Evolutionary conservation across 2,113 vertebrate genomes (phyloP).

Genomic region (Bubo bubo): DNA sequence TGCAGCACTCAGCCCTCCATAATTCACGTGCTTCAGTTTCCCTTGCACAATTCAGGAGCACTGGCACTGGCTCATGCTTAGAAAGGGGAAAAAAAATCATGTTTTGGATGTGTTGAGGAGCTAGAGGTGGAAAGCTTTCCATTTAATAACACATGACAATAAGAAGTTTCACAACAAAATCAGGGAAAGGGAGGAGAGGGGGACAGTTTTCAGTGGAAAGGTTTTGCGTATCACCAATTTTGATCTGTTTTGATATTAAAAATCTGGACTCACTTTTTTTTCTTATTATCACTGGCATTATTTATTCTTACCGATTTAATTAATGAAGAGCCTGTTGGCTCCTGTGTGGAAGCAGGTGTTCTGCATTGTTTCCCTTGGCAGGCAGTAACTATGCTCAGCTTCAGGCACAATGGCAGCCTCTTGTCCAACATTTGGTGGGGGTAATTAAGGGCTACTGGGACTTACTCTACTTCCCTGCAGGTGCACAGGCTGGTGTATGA

Average conservation of each 20-base stretch:
- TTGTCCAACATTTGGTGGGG: neutral
- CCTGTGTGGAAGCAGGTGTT: neutral
- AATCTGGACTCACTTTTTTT: neutral
- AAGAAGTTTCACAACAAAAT: neutral
- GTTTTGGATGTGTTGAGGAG: neutral
- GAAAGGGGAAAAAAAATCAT: neutral
- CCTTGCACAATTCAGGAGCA: accelerated
- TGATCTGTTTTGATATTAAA: constrained; percentile 9
- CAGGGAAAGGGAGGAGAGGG: neutral
- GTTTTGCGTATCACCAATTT: neutral
- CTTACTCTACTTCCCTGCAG: neutral
- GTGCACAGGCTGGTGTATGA: neutral
- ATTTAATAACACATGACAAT: neutral
- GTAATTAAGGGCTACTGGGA: neutral
- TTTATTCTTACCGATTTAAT: constrained; percentile 25
- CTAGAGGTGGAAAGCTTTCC: neutral
- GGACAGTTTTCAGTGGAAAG: neutral
- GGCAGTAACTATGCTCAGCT: neutral
- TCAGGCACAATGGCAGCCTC: neutral
- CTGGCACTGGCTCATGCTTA: neutral
- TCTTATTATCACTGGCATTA: neutral
- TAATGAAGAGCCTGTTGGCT: constrained; percentile 3
- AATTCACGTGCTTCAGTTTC: neutral
- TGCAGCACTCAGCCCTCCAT: accelerated
- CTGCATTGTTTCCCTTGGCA: neutral